Percentiles rank a stretch among this genome's conserved stretches.
These are phyloP conservation scores for Pyrrhosoma nymphula DNA, from an alignment of 2,888 invertebrate species.

Conservation along the genomic window DNA sequence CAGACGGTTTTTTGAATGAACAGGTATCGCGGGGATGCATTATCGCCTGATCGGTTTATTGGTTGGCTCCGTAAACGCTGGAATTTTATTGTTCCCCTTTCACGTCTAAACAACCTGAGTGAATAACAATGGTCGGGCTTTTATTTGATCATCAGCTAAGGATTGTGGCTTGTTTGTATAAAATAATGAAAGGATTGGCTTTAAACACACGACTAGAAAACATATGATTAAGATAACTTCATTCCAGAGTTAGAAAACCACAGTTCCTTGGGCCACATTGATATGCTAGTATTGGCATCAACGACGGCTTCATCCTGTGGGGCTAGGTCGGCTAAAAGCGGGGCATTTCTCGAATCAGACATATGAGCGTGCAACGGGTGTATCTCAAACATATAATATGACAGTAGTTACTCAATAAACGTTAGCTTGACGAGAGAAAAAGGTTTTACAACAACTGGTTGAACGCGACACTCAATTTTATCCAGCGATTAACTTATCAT, in stretches of 20 bases:
- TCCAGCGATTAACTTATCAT: no score
- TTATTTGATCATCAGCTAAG: background rate
- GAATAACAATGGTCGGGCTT: background rate
- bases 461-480: no score
- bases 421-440: no score
- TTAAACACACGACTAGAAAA: background rate
- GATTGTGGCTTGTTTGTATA: background rate
- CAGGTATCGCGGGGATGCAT: conserved; percentile 34
- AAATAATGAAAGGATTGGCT: background rate
- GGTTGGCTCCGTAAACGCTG: background rate
- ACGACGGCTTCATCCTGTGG: no score
- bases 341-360: no score
- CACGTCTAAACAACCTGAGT: background rate
- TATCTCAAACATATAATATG: no score
- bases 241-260: background rate
- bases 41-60: conserved; percentile 54
- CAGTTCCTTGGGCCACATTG: no score
- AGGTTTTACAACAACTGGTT: no score
- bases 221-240: background rate
- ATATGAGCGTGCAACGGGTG: no score
- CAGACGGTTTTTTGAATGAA: conserved; percentile 34
- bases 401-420: no score
- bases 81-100: conserved; percentile 26
- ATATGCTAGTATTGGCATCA: no score
- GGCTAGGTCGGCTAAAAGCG: no score